Evolutionary conservation across 2,888 invertebrate species (phyloP).

Genomic region (Cylloceria caligata): DNA sequence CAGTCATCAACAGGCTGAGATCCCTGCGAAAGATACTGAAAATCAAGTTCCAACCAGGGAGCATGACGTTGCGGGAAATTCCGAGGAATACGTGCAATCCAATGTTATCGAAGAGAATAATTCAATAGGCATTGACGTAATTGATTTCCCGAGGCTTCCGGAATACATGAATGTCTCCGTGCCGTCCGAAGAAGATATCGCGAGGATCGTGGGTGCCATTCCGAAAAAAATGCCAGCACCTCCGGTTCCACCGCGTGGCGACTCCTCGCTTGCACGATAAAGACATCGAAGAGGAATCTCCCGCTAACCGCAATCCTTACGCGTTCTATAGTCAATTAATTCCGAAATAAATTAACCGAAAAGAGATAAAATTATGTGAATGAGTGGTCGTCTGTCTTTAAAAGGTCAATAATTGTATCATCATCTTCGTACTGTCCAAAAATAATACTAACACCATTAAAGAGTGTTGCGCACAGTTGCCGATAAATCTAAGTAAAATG

Average conservation of each 20-base stretch:
- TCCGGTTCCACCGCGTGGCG: conserved; percentile 80
- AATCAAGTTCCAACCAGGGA: conserved; percentile 8
- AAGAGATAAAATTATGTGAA: background rate
- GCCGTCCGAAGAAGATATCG: conserved; percentile 66
- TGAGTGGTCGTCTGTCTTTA: background rate
- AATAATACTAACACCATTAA: background rate
- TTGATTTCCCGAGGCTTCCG: conserved; percentile 73
- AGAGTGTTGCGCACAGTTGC: background rate
- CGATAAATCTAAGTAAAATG: conserved; percentile 3
- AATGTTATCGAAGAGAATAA: conserved; percentile 62
- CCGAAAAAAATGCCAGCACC: conserved; percentile 78
- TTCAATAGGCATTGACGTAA: conserved; percentile 66
- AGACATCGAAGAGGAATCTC: background rate
- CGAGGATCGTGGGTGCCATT: conserved; percentile 70
- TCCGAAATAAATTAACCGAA: background rate
- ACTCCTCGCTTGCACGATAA: conserved; percentile 61
- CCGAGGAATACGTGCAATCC: conserved; percentile 69
- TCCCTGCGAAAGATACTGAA: conserved; percentile 48
- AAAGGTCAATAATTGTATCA: background rate
- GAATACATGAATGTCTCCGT: conserved; percentile 80
- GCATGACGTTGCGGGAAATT: conserved; percentile 51
- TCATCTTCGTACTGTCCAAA: background rate
- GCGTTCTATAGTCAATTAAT: background rate
- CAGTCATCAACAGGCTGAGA: conserved; percentile 46
- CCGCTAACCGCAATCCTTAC: background rate